Evolutionary conservation across 2,888 invertebrate genomes (phyloP).

Genomic region (Brachyptera putata): DNA sequence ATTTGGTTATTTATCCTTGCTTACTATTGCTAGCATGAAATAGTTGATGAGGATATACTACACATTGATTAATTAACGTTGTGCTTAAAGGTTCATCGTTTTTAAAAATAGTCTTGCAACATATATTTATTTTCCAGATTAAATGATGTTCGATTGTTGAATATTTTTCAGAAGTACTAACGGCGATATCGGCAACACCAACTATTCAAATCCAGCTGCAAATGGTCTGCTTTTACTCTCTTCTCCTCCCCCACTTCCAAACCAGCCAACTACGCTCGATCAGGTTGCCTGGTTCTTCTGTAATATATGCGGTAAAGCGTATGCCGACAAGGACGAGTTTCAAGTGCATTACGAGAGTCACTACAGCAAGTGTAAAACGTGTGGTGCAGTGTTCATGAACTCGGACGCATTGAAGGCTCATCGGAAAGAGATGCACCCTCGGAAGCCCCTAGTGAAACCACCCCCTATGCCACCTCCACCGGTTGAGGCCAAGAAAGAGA

Average conservation of each 20-base stretch:
- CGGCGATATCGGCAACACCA: background rate
- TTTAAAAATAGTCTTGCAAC: too few species aligned
- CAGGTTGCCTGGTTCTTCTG: conserved; percentile 40
- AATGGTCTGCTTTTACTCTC: conserved; percentile 32
- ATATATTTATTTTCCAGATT: too few species aligned
- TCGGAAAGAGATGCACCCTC: conserved; percentile 40
- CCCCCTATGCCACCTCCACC: background rate
- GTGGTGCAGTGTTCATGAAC: conserved; percentile 48
- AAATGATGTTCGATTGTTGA: too few species aligned
- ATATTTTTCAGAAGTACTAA: conserved; percentile 4
- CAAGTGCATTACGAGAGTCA: conserved; percentile 45
- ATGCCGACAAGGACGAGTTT: conserved; percentile 41
- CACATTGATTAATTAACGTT: too few species aligned
- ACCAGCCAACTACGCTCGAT: conserved; percentile 23
- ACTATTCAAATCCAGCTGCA: conserved; percentile 28
- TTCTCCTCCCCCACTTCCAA: conserved; percentile 21
- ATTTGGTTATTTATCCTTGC: too few species aligned
- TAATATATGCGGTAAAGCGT: conserved; percentile 45
- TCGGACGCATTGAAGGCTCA: conserved; percentile 45
- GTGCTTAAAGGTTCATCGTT: too few species aligned
- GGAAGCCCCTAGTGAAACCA: conserved; percentile 12
- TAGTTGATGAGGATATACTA: too few species aligned
- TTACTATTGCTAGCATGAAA: too few species aligned
- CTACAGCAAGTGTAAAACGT: conserved; percentile 44
- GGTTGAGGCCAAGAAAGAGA: conserved; percentile 32